Base-by-base conservation (phyloP, 1,140 invertebrate genomes). In the Ceratina calcarata region DNA sequence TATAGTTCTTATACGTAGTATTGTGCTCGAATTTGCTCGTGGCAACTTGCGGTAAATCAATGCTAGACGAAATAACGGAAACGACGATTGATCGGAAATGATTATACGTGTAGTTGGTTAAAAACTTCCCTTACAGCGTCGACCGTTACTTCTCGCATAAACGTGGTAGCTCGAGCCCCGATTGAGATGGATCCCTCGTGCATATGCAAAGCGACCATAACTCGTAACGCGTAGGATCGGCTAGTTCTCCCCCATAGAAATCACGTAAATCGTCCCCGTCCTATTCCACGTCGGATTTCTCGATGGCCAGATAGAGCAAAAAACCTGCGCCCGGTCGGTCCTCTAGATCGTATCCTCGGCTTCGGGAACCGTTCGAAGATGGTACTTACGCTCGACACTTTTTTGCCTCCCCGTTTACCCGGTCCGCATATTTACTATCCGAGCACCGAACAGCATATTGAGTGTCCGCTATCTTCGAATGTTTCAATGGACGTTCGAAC, bases 161-260 rank as follows among this genome's bases (percentile, higher is more conserved):
- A 58, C 51, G 16, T 53, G 37, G 27, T 58, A 58, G 53, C 75
- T 60, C 13, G 67, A 79, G 78, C n/a, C 24, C 18, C 77, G 69
- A 86, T 86, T 86, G 70, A 86, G 84, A 86, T 86, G 85, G 69
- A 86, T 75, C 84, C 77, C 80, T 86, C 85, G 85, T 86, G 77
- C 73, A 61, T 86, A 86, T 86, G 85, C 81, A 86, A 83, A 86
- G 66, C 74, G 58, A 58, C 18, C 49, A 82, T 53, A 73, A 73
- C 77, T 81, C 60, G 79, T 18, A 22, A 62, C 49, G 76, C 32
- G 16, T 51, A 32, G 65, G 18, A 66, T 58, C 27, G 67, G 85
- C 74, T 37, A 45, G 37, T 45, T 58, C 73, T 62, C 62, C 58
- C 65, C 76, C 74, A 78, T 77, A 66, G 80, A 80, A 86, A 87